Evolutionary conservation across 2,797 vertebrate species (phyloP), one percentile per base, ranked within the genome.

Genomic region (Petrocephalus schoutedeni): DNA sequence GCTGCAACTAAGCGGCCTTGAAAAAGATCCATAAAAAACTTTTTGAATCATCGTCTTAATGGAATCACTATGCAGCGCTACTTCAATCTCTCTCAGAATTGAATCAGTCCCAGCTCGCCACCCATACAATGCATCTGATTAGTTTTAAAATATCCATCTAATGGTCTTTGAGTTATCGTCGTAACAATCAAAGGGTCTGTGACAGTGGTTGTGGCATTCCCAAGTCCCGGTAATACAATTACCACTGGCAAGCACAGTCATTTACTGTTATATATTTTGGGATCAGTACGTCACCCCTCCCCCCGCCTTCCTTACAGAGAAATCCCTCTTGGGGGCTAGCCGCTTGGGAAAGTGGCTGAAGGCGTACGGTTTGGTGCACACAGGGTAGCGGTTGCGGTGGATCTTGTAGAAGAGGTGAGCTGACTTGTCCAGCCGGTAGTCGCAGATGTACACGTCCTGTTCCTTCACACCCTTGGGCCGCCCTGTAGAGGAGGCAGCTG

Each of bases 351-450:
- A 99, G 94, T 99, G 98, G 93, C 99, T 97, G 89, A 99, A 99
- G 93, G 98, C 98, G 6, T 98, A 99, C 85, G 96, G 94, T 93
- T 99, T 99, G 93, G 98, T 99, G 96, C 98, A 99, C 80, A 98
- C 97, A 0, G 98, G 98, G 89, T 97, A 99, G 58, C 98, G 98
- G 91, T 99, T 99, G 0, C 98, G 97, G 92, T 99, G 98, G 93
- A 99, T 99, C 96, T 99, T 99, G 95, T 99, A 99, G 93, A 99
- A 99, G 85, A 99, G 96, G 90, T 99, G 98, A 59, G 98, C 98
- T 0, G 98, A 99, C 92, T 99, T 99, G 93, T 99, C 98, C 86
- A 99, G 95, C 89, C 98, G 97, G 89, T 99, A 99, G 90, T 99
- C 98, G 49, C 98, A 99, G 93, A 99, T 99, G 91, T 98, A 99